A percentile compares a stretch with the other conserved stretches of the same genome.
These are phyloP conservation scores for Meteorus cinctellus DNA, from an alignment of 2,888 invertebrate genomes.

Conservation along the genomic window DNA sequence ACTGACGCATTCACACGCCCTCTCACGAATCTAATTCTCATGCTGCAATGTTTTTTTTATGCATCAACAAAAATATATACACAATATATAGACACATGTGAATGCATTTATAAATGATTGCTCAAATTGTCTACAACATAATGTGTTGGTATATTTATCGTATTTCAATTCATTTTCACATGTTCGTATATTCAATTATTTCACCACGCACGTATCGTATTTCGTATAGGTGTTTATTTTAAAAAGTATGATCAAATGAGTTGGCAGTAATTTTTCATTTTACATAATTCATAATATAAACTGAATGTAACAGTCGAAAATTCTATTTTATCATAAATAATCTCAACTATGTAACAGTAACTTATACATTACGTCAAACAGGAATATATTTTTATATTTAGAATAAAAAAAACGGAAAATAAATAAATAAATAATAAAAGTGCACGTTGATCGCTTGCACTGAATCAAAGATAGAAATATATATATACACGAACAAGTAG, in stretches of 20 bases:
- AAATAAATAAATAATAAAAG: conserved; percentile 57
- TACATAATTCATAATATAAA: too few species aligned
- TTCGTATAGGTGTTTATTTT: too few species aligned
- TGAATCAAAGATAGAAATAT: conserved; percentile 68
- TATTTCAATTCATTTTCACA: conserved; percentile 22
- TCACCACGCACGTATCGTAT: too few species aligned
- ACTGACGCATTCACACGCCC: conserved; percentile 54
- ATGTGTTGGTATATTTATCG: neutral
- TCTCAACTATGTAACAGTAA: neutral
- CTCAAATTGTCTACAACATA: neutral
- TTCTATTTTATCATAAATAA: too few species aligned
- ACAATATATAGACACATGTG: neutral
- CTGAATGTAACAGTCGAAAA: too few species aligned
- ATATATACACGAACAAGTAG: conserved; percentile 52
- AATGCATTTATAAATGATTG: neutral
- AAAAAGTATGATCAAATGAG: too few species aligned
- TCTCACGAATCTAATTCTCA: conserved; percentile 52
- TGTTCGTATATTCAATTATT: neutral
- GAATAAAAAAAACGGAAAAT: neutral
- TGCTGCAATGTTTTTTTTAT: conserved; percentile 17
- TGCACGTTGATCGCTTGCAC: conserved; percentile 69
- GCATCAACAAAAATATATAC: neutral
- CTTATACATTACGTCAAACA: neutral
- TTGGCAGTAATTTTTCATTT: too few species aligned
- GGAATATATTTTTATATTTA: neutral